These are phyloP conservation scores for Buathra laborator DNA, from an alignment of 2,888 invertebrate genomes.

Conservation along the genomic window DNA sequence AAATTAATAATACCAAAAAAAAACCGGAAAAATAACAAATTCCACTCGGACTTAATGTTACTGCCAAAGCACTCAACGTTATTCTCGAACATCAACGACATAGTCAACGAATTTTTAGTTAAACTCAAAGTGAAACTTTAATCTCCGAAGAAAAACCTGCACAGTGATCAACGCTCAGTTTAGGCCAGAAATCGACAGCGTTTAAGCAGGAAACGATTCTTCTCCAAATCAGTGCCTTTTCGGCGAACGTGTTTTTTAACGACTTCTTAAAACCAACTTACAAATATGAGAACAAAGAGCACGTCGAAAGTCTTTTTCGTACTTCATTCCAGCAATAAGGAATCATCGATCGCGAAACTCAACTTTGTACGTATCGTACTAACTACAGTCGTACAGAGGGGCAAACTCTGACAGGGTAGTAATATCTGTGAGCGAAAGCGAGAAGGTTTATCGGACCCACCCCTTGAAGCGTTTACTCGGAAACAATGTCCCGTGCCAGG, in stretches of 20 bases:
- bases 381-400: slow-evolving; percentile 19
- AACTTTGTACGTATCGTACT: slow-evolving; percentile 8
- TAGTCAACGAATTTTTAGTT: no score
- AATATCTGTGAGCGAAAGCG: slow-evolving; percentile 7
- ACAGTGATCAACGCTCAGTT: neutral
- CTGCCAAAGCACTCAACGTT: no score
- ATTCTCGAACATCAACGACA: no score
- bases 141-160: neutral
- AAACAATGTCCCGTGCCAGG: slow-evolving; percentile 82
- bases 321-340: slow-evolving; percentile 30
- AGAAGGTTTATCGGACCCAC: slow-evolving; percentile 44
- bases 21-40: no score
- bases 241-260: slow-evolving; percentile 51
- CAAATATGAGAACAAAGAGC: slow-evolving; percentile 13
- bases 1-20: slow-evolving; percentile 14
- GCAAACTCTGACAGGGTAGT: slow-evolving; percentile 17
- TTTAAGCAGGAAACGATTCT: slow-evolving; percentile 44
- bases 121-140: no score
- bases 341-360: slow-evolving; percentile 47
- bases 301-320: slow-evolving; percentile 30
- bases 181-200: slow-evolving; percentile 1
- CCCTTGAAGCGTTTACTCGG: slow-evolving; percentile 73
- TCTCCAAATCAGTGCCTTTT: slow-evolving; percentile 29
- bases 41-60: no score
- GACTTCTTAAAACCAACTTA: slow-evolving; percentile 48